Conservation (phyloP, 2,113 vertebrate genomes). For the Jaculus jaculus region DNA sequence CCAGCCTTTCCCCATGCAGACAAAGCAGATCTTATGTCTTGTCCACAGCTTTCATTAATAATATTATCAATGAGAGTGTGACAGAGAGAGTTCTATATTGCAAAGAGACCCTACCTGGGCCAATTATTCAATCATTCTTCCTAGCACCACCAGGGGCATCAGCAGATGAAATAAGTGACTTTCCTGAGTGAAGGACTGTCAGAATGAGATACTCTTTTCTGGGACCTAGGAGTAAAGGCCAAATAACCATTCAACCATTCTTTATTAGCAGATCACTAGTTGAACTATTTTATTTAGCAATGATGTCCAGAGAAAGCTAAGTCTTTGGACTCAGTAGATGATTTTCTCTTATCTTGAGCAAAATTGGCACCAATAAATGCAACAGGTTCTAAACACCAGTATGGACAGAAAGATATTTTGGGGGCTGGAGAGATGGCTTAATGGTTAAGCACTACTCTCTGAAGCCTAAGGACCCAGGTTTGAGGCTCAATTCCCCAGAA, state of each 20-base stretch:
- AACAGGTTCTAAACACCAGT: not conserved
- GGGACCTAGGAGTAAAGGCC: not conserved
- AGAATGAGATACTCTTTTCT: not conserved
- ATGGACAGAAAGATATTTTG: not conserved
- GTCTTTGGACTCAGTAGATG: not conserved
- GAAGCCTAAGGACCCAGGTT: too few relatives aligned
- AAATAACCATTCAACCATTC: not conserved
- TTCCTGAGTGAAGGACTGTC: not conserved
- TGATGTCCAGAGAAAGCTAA: not conserved
- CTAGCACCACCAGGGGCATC: not conserved
- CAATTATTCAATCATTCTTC: not conserved
- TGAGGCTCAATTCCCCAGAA: too few relatives aligned
- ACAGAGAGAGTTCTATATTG: not conserved
- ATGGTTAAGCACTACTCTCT: too few relatives aligned
- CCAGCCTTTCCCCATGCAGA: not conserved
- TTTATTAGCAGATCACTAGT: not conserved
- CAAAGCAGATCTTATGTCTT: not conserved
- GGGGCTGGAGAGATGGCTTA: too few relatives aligned
- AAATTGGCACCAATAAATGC: not conserved
- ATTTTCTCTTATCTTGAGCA: not conserved
- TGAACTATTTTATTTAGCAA: not conserved
- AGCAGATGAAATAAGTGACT: not conserved
- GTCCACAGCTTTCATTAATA: not conserved
- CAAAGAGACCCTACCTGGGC: not conserved
- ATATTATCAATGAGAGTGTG: not conserved